Evolutionary conservation across 2,113 vertebrate species (phyloP).

Genomic region (Panurus biarmicus): DNA sequence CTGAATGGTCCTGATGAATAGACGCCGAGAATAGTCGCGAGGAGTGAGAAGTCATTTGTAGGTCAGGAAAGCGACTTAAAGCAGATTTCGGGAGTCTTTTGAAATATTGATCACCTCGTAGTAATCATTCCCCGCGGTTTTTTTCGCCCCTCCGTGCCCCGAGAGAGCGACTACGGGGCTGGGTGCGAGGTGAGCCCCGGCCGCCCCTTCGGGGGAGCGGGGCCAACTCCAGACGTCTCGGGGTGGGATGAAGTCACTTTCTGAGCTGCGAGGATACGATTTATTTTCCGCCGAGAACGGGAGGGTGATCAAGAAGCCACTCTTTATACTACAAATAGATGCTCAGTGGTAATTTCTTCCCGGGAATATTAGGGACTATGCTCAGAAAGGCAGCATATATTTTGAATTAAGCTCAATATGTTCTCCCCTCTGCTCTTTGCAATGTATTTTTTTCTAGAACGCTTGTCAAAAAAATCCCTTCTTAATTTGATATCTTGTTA

Average conservation of each 20-base stretch:
- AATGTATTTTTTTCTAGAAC: background rate
- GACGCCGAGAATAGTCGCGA: conserved; percentile 17
- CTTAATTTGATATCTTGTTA: background rate
- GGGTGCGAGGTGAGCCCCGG: background rate
- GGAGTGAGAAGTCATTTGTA: conserved; percentile 74
- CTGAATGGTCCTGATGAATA: conserved; percentile 52
- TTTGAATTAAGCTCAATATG: conserved; percentile 27
- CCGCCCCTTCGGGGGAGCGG: background rate
- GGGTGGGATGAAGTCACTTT: background rate
- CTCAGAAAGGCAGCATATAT: background rate
- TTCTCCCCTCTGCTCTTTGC: background rate
- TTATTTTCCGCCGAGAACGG: background rate
- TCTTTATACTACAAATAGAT: background rate
- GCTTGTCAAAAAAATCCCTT: conserved; percentile 8
- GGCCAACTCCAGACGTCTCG: background rate
- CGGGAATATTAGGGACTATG: background rate
- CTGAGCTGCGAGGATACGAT: background rate
- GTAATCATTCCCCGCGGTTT: background rate
- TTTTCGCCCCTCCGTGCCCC: background rate
- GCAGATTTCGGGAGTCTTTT: conserved; percentile 42
- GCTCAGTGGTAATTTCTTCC: background rate
- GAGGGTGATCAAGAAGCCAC: background rate
- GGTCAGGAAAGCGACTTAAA: conserved; percentile 65
- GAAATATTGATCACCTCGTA: conserved; percentile 30
- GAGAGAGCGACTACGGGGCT: background rate